Percentiles rank a stretch among this genome's conserved stretches.
phyloP scores from a whole-genome alignment of 2,797 vertebrate genomes.

The Danio choprae region DNA sequence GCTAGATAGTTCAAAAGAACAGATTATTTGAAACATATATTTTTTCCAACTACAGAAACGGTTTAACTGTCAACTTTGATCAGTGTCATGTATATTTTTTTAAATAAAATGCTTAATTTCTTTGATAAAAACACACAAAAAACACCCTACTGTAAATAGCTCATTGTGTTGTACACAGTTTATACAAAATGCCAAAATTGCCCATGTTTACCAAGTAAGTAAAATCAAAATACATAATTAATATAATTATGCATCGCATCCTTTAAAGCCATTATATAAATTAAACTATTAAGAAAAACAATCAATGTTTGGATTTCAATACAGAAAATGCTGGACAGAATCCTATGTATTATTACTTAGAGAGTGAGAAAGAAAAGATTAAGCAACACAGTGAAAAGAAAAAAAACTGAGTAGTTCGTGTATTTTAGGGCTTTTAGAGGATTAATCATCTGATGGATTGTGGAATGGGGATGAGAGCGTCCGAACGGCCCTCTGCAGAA shows the following conservation, averaged over 20 bases:
- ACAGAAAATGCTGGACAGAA: constrained; percentile 8
- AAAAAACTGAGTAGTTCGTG: not conserved
- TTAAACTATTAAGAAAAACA: not conserved
- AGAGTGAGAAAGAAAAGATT: not conserved
- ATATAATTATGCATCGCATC: not conserved
- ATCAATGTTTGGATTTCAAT: not conserved
- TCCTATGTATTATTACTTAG: not conserved
- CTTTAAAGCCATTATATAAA: not conserved
- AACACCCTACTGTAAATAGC: not conserved
- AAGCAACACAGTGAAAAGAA: not conserved
- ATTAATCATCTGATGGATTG: constrained; percentile 74
- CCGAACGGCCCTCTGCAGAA: constrained; percentile 57
- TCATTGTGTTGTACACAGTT: not conserved
- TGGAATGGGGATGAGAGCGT: constrained; percentile 63
- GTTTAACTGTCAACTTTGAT: not conserved
- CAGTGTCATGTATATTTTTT: not conserved
- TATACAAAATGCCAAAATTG: not conserved
- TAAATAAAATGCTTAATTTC: not conserved
- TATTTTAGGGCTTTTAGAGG: constrained; percentile 68
- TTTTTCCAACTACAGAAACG: not conserved
- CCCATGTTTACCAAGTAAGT: not conserved
- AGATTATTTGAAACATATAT: too few species aligned
- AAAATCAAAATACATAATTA: not conserved
- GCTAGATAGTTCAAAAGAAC: too few species aligned
- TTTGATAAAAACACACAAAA: too few species aligned